Conservation (phyloP, 2,797 vertebrate genomes). For the Pelodytes ibericus region DNA sequence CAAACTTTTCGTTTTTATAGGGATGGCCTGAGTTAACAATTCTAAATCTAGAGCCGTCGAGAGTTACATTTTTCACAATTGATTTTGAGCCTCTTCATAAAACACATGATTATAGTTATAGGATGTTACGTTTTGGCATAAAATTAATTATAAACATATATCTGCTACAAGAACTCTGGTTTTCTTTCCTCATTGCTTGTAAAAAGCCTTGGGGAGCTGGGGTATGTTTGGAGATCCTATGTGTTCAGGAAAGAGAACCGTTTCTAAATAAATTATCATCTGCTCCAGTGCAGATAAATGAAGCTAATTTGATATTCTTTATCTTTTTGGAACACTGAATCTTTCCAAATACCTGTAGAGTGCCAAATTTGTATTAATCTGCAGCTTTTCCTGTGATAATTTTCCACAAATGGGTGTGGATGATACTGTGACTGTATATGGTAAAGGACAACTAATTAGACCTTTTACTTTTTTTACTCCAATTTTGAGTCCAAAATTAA, state of each 20-base stretch:
- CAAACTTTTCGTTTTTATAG: neutral
- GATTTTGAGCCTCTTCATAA: neutral
- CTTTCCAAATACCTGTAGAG: neutral
- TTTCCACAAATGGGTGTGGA: neutral
- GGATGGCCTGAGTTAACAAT: neutral
- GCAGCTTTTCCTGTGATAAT: neutral
- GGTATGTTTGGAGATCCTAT: constrained; percentile 26
- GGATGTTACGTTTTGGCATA: constrained; percentile 1
- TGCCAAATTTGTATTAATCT: constrained; percentile 30
- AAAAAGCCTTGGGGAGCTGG: constrained; percentile 14
- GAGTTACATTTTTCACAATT: neutral
- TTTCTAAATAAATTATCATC: constrained; percentile 41
- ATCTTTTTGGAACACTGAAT: constrained; percentile 17
- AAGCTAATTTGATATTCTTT: constrained; percentile 4
- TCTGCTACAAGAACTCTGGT: neutral
- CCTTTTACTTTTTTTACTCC: too few relatives aligned
- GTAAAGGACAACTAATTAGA: too few relatives aligned
- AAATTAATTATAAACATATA: neutral
- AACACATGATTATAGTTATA: neutral
- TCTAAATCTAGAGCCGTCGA: neutral
- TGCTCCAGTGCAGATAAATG: constrained; percentile 14
- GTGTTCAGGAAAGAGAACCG: constrained; percentile 37
- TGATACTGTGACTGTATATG: too few relatives aligned
- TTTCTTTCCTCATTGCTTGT: constrained; percentile 3
- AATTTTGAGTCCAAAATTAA: too few relatives aligned